Evolutionary conservation across 2,888 invertebrate genomes (phyloP).

Genomic region (Parelbella ahira): DNA sequence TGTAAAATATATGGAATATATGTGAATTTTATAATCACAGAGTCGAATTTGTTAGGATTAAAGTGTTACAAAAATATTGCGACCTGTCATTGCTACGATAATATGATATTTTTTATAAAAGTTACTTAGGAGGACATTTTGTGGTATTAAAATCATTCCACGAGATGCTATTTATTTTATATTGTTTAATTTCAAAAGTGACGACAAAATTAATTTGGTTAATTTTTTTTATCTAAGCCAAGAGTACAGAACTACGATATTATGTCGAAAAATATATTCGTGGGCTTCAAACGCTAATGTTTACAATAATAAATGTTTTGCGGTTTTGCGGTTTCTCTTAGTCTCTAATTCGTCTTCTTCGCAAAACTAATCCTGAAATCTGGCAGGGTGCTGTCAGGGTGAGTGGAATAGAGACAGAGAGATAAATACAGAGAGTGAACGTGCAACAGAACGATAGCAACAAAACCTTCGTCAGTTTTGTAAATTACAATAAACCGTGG

Average conservation of each 20-base stretch:
- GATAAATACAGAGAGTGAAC: constrained; percentile 57
- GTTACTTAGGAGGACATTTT: too few relatives aligned
- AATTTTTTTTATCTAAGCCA: too few relatives aligned
- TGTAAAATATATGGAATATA: constrained; percentile 24
- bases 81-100: too few relatives aligned
- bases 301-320: too few relatives aligned
- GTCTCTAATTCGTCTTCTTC: constrained; percentile 29
- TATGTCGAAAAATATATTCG: constrained; percentile 23
- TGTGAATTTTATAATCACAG: constrained; percentile 22
- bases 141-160: too few relatives aligned
- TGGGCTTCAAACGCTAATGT: constrained; percentile 23
- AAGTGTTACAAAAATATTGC: constrained; percentile 8
- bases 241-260: constrained; percentile 8
- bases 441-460: constrained; percentile 57
- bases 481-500: constrained; percentile 76
- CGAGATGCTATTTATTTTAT: background rate
- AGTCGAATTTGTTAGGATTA: constrained; percentile 6
- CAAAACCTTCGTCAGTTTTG: constrained; percentile 72
- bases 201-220: too few relatives aligned
- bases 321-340: constrained; percentile 26
- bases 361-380: constrained; percentile 40
- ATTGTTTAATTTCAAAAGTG: constrained; percentile 15
- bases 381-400: constrained; percentile 29
- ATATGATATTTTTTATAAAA: too few relatives aligned
- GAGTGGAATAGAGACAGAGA: constrained; percentile 25